A percentile compares a stretch with the other conserved stretches of the same genome.
phyloP scores from a whole-genome alignment of 2,888 invertebrate genomes.

The Temnothorax rugatulus region DNA sequence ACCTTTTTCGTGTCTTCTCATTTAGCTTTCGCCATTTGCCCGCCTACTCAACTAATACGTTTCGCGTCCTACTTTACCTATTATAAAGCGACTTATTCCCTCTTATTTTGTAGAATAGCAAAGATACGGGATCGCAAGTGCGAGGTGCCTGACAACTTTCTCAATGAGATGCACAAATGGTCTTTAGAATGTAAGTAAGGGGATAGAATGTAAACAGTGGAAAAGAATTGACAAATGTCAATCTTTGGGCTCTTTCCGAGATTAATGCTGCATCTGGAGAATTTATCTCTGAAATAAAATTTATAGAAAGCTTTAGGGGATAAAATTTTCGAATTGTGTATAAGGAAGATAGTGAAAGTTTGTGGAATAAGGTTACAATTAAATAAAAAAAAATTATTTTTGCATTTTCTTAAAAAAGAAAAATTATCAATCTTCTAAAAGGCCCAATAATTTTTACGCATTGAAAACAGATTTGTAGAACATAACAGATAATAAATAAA shows the following conservation, averaged over 20 bases:
- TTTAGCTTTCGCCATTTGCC: conserved; percentile 45
- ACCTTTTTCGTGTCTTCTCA: not conserved
- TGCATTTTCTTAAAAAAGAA: not conserved
- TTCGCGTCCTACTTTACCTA: not conserved
- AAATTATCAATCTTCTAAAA: not conserved
- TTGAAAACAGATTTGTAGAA: not conserved
- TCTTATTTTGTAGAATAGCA: conserved; percentile 87
- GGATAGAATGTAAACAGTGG: not conserved
- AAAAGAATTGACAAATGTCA: not conserved
- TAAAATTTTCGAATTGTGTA: not conserved
- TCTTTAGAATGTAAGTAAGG: conserved; percentile 91
- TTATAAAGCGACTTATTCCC: not conserved
- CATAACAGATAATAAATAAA: not conserved
- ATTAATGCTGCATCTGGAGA: not conserved
- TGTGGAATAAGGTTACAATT: not conserved
- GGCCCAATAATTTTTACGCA: not conserved
- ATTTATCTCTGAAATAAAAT: not conserved
- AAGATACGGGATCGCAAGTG: conserved; percentile 87
- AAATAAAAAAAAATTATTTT: not conserved
- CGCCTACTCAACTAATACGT: not conserved
- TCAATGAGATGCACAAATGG: conserved; percentile 93
- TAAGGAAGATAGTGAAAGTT: not conserved
- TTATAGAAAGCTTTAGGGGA: not conserved
- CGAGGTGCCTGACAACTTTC: conserved; percentile 90
- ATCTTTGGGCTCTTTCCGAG: not conserved